Evolutionary conservation across 2,888 invertebrate species (phyloP), one percentile per base, ranked within the genome.

Genomic region (Clusia tigrina): DNA sequence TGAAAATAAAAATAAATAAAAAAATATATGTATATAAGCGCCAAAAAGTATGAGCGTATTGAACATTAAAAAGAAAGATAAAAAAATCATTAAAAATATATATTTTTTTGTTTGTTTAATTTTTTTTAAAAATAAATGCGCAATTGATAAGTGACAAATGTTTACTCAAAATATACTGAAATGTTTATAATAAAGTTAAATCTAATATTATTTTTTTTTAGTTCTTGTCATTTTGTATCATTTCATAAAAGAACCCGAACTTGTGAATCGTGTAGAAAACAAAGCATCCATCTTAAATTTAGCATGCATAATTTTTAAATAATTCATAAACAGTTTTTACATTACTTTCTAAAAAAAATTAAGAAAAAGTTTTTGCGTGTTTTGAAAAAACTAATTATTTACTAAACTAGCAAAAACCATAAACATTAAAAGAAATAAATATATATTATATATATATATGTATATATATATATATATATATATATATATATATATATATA

Each of bases 1-100:
- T 32, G 32, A 37, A 54, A 9, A 51, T 20, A 54, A 26, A 65
- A 10, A 46, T 17, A 2, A 58, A 60, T 63, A 37, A 48, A 54
- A 17, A 53, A 32, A 66, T 68, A 72, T 67, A 72, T 61, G 64
- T 67, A 61, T 52, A 71, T 69, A 69, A 71, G n/a, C n/a, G n/a
- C n/a, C n/a, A n/a, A 58, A 64, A 70, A 70, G 71, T 71, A 69
- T 67, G 69, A 71, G 70, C 72, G 69, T 74, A 74, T 74, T 71
- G 74, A 75, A 74, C 68, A 75, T 74, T 70, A 72, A 64, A 59
- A 20, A 61, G 38, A 48, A 64, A 54, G 59, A 55, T 15, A 37
- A 15, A 37, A 15, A 37, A 15, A 37, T 37, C 10, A 37, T 37
- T 9, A 48, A 48, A 48, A 48, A 48, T 48, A 48, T 48, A 6